Evolutionary conservation across 2,888 invertebrate genomes (phyloP).

Genomic region (Acronicta psi): DNA sequence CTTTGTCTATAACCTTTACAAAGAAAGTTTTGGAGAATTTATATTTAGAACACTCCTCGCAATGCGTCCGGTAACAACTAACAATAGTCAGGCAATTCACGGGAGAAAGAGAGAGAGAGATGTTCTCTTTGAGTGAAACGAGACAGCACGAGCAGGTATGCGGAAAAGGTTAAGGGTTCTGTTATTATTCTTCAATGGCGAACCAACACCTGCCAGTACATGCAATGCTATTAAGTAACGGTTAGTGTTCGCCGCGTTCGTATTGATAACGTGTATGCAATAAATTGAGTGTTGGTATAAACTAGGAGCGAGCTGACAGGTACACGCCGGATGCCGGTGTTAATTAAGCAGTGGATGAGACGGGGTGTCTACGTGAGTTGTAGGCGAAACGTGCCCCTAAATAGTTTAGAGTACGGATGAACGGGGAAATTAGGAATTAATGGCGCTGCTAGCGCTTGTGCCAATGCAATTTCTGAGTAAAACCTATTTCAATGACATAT

Average conservation of each 20-base stretch:
- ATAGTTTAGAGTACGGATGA: background rate
- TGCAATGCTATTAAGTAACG: conserved; percentile 46
- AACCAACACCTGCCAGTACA: conserved; percentile 53
- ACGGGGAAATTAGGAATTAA: background rate
- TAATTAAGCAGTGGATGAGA: conserved; percentile 28
- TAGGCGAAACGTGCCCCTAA: conserved; percentile 17
- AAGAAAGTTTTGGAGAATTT: conserved; percentile 41
- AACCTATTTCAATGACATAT: too few relatives aligned
- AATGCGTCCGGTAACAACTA: conserved; percentile 42
- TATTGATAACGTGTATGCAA: conserved; percentile 43
- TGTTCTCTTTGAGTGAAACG: conserved; percentile 22
- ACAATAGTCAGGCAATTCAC: conserved; percentile 41
- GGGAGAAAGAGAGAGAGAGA: conserved; percentile 40
- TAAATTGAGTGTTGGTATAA: conserved; percentile 36
- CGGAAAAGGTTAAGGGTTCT: conserved; percentile 46
- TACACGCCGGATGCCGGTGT: conserved; percentile 42
- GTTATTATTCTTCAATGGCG: conserved; percentile 39
- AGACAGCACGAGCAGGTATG: conserved; percentile 42
- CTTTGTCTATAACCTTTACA: conserved; percentile 43
- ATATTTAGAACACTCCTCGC: conserved; percentile 51
- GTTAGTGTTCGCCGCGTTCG: conserved; percentile 39
- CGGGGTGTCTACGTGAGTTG: conserved; percentile 27
- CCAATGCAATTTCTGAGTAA: background rate
- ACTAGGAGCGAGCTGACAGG: conserved; percentile 35
- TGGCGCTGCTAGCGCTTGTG: background rate